phyloP scores from a whole-genome alignment of 2,113 vertebrate species.

The Oncorhynchus masou region DNA sequence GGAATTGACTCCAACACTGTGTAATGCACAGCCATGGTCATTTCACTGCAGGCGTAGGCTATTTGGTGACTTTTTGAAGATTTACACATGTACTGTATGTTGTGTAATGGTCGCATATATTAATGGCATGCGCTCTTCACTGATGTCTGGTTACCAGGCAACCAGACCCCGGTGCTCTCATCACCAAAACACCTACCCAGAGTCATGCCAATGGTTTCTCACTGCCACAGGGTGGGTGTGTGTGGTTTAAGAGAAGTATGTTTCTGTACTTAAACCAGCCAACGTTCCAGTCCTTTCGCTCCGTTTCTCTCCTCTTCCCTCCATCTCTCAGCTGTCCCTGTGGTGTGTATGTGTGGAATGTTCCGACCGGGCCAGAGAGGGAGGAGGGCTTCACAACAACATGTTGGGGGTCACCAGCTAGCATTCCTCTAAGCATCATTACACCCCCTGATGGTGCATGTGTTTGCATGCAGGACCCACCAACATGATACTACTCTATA shows the following conservation, averaged over 20 bases:
- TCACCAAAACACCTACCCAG: slow-evolving; percentile 3
- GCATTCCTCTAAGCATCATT: background rate
- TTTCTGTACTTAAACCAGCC: slow-evolving; percentile 6
- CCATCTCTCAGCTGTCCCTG: background rate
- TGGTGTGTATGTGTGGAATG: slow-evolving; percentile 5
- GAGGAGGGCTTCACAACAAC: slow-evolving; percentile 3
- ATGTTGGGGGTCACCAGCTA: background rate
- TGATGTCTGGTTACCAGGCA: slow-evolving; percentile 45
- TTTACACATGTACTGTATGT: background rate
- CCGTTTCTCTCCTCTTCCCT: background rate
- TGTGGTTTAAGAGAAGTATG: background rate
- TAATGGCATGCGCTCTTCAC: slow-evolving; percentile 14
- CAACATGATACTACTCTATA: background rate
- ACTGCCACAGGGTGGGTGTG: background rate
- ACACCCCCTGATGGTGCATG: background rate
- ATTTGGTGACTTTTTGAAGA: slow-evolving; percentile 3
- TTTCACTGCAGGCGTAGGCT: background rate
- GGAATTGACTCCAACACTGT: slow-evolving; percentile 18
- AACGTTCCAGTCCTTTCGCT: background rate
- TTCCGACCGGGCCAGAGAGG: background rate
- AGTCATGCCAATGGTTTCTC: background rate
- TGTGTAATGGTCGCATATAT: slow-evolving; percentile 15
- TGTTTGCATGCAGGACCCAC: background rate
- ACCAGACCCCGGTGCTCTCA: slow-evolving; percentile 25
- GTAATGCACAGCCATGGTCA: background rate